Evolutionary conservation across 2,888 invertebrate genomes (phyloP), one percentile per base, ranked within the genome.

Genomic region (Epinotia demarniana): DNA sequence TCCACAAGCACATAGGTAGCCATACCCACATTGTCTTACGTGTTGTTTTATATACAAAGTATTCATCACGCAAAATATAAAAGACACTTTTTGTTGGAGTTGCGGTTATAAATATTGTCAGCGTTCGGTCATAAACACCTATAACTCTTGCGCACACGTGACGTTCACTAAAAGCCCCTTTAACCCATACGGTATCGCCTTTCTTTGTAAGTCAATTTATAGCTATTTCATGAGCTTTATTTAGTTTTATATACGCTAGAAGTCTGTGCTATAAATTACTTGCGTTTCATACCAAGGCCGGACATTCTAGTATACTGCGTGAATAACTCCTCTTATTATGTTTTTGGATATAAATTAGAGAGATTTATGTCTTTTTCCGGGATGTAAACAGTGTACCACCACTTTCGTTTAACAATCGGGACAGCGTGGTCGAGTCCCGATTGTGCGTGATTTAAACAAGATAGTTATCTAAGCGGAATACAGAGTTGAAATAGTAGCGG

Each of bases 241-340:
- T 93, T 92, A 92, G 92, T 92, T 92, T 92, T 92, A 92, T 92
- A 91, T 92, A 88, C 86, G 87, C 84, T 86, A 86, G 84, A 87
- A 89, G 88, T 88, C 87, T 87, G 78, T 81, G 88, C 89, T 87
- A 92, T 94, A 94, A 94, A 94, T 93, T 90, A 92, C 86, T 79
- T 79, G 80, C 67, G 79, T 79, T 62, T 72, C 67, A 57, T 53
- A 63, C 57, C 49, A 77, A 81, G 86, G 82, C 85, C 84, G 88
- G 89, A 90, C 90, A 86, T 81, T 87, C 86, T 86, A 84, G 84
- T 85, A 86, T 84, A 86, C 85, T 84, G 82, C 83, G 86, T 90
- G 90, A 90, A 91, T 91, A 90, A 86, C 92, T 92, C 90, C 90
- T 89, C 91, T 89, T 93, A 92, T 92, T 92, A 93, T 92, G 90